phyloP scores from a whole-genome alignment of 2,888 invertebrate species.

The Agrochola lychnidis region DNA sequence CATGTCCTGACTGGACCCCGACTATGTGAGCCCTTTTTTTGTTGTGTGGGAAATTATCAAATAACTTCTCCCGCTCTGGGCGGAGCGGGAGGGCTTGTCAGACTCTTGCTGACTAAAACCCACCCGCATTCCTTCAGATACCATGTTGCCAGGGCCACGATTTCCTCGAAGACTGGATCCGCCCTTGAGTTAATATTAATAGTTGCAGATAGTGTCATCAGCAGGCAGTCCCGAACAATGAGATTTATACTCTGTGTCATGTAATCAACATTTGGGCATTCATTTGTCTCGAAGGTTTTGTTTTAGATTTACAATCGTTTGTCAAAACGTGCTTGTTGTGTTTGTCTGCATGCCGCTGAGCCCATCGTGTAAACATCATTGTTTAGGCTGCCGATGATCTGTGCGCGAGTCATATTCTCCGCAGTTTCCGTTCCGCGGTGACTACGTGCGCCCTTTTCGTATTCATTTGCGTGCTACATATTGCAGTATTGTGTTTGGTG shows the following conservation, averaged over 20 bases:
- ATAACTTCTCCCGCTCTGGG: too few species aligned
- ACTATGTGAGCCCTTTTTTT: too few species aligned
- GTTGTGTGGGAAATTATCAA: too few species aligned
- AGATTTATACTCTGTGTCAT: constrained; percentile 19
- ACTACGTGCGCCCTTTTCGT: constrained; percentile 24
- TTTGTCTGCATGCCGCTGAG: constrained; percentile 55
- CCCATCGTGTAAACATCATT: constrained; percentile 64
- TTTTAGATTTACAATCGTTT: constrained; percentile 46
- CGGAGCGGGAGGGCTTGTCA: too few species aligned
- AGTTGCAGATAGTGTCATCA: constrained; percentile 16
- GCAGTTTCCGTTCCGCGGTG: constrained; percentile 34
- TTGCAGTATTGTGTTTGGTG: constrained; percentile 8
- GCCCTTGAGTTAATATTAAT: background rate
- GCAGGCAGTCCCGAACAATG: constrained; percentile 32
- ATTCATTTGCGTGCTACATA: constrained; percentile 19
- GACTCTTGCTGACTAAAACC: too few species aligned
- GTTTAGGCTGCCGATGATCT: constrained; percentile 45
- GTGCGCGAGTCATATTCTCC: constrained; percentile 32
- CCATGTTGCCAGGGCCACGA: too few species aligned
- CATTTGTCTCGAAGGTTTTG: constrained; percentile 40
- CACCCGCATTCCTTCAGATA: too few species aligned
- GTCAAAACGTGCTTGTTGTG: constrained; percentile 44
- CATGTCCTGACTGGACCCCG: too few species aligned
- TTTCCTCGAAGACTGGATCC: too few species aligned
- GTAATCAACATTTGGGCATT: constrained; percentile 43